A percentile compares a stretch with the other conserved stretches of the same genome.
phyloP scores from a whole-genome alignment of 2,113 vertebrate genomes.

The Felis catus region F.catus_Fca126_mat1.0 CM031415.1:190660501-190661000 shows the following conservation, averaged over 20 bases:
- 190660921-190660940: neutral
- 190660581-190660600: neutral
- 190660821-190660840: slow-evolving; percentile 42
- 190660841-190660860: slow-evolving; percentile 1
- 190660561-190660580: neutral
- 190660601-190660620: slow-evolving; percentile 52
- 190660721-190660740: slow-evolving; percentile 76
- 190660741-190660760: slow-evolving; percentile 42
- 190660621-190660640: neutral
- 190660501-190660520: neutral
- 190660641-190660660: slow-evolving; percentile 60
- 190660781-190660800: slow-evolving; percentile 57
- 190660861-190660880: neutral
- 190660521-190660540: slow-evolving; percentile 26
- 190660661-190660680: slow-evolving; percentile 69
- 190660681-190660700: slow-evolving; percentile 73
- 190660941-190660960: neutral
- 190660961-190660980: neutral
- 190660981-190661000: neutral
- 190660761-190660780: slow-evolving; percentile 62
- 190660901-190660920: neutral
- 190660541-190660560: neutral
- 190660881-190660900: neutral
- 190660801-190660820: slow-evolving; percentile 50
- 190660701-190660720: slow-evolving; percentile 61